Evolutionary conservation across 2,797 vertebrate genomes (phyloP).

Genomic region (Siniperca scherzeri): DNA sequence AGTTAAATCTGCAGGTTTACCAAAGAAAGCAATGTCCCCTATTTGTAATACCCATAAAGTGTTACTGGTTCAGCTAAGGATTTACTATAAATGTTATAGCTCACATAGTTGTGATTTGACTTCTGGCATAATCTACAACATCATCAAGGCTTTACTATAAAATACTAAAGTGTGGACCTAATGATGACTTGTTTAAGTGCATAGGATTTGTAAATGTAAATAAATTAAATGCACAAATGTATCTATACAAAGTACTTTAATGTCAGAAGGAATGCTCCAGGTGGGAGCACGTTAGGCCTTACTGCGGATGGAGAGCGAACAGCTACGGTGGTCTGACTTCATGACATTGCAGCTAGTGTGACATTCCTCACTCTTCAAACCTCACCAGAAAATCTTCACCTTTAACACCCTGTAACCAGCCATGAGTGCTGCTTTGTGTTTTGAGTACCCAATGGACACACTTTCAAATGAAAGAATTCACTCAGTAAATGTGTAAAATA

Average conservation of each 20-base stretch:
- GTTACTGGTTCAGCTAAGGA: background rate
- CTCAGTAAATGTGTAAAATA: slow-evolving; percentile 76
- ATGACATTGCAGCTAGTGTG: slow-evolving; percentile 4
- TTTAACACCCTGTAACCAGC: background rate
- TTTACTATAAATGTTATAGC: background rate
- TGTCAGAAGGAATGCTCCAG: background rate
- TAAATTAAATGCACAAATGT: background rate
- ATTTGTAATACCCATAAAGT: background rate
- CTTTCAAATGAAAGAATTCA: slow-evolving; percentile 47
- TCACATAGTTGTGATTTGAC: background rate
- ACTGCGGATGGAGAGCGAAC: background rate
- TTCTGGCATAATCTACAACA: background rate
- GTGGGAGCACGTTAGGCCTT: background rate
- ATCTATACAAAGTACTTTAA: background rate
- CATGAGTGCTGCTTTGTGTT: background rate
- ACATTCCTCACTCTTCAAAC: slow-evolving; percentile 57
- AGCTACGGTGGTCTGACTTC: slow-evolving; percentile 1
- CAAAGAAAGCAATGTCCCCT: background rate
- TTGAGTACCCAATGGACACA: background rate
- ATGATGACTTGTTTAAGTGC: background rate
- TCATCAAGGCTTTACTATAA: background rate
- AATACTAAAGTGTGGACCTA: background rate
- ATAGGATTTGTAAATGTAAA: slow-evolving; percentile 1
- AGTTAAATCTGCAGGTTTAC: background rate
- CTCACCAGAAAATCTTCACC: slow-evolving; percentile 5